Evolutionary conservation across 2,888 invertebrate genomes (phyloP).

Genomic region (Lepidochrysops patricia): DNA sequence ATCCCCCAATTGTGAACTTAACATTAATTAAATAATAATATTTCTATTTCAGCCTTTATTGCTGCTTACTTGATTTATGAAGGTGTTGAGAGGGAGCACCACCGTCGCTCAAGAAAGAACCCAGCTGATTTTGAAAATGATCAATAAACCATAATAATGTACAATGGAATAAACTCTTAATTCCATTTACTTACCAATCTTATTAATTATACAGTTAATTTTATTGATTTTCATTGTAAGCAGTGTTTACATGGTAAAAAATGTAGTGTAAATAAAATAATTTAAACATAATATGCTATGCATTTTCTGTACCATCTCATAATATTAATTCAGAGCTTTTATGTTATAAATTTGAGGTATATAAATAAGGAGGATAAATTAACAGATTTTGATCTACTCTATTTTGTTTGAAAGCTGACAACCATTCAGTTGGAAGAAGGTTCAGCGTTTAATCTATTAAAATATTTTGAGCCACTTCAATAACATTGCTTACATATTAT

Average conservation of each 20-base stretch:
- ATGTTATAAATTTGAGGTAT: too few species aligned
- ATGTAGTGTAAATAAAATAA: neutral
- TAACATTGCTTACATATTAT: too few species aligned
- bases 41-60: conserved; percentile 75
- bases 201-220: neutral
- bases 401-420: too few species aligned
- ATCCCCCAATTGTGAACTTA: conserved; percentile 7
- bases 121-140: conserved; percentile 82
- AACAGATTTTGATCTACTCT: too few species aligned
- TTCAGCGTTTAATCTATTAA: too few species aligned
- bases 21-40: neutral
- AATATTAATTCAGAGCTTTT: too few species aligned
- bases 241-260: neutral
- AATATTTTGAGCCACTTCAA: too few species aligned
- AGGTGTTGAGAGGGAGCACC: conserved; percentile 75
- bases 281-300: neutral
- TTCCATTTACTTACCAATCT: conserved; percentile 11
- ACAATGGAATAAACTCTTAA: conserved; percentile 7
- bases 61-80: conserved; percentile 75
- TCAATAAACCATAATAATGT: conserved; percentile 37
- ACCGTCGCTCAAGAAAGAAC: conserved; percentile 76
- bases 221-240: neutral
- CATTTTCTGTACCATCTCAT: neutral
- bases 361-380: too few species aligned
- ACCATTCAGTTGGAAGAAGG: too few species aligned